Evolutionary conservation across 2,888 invertebrate genomes (phyloP).

Genomic region (Limnephilus marmoratus): DNA sequence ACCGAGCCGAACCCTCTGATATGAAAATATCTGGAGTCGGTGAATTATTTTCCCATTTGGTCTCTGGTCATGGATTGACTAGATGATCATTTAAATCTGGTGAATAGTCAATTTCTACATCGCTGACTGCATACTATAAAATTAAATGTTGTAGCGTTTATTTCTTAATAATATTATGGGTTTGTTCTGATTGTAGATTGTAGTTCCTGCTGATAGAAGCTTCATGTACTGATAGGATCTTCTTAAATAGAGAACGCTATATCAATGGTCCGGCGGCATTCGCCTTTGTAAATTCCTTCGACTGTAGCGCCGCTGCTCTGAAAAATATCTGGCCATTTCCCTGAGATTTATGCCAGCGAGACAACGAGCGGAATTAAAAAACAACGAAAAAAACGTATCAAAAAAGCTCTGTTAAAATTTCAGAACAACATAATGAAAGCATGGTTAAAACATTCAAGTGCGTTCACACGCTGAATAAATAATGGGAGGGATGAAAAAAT

Average conservation of each 20-base stretch:
- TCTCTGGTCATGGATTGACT: too few relatives aligned
- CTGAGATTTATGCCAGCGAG: constrained; percentile 62
- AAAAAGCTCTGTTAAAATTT: constrained; percentile 55
- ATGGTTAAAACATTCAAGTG: constrained; percentile 56
- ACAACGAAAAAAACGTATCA: constrained; percentile 38
- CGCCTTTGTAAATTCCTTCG: constrained; percentile 52
- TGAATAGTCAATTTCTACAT: too few relatives aligned
- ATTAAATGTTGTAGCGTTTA: neutral
- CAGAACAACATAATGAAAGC: constrained; percentile 62
- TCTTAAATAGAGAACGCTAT: neutral
- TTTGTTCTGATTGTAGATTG: neutral
- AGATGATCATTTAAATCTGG: too few relatives aligned
- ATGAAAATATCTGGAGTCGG: too few relatives aligned
- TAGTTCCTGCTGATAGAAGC: neutral
- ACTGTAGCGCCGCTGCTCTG: constrained; percentile 50
- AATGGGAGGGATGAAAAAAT: constrained; percentile 35
- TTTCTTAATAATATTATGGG: neutral
- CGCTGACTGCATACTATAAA: too few relatives aligned
- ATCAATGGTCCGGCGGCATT: constrained; percentile 9
- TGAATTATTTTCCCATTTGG: too few relatives aligned
- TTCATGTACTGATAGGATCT: neutral
- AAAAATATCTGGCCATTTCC: constrained; percentile 50
- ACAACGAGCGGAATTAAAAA: constrained; percentile 61
- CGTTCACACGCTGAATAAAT: constrained; percentile 62
- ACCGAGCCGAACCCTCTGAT: too few relatives aligned